A percentile compares a stretch with the other conserved stretches of the same genome.
Evolutionary conservation across 1,140 invertebrate genomes (phyloP).

Genomic region (Leptonema lineaticorne): DNA sequence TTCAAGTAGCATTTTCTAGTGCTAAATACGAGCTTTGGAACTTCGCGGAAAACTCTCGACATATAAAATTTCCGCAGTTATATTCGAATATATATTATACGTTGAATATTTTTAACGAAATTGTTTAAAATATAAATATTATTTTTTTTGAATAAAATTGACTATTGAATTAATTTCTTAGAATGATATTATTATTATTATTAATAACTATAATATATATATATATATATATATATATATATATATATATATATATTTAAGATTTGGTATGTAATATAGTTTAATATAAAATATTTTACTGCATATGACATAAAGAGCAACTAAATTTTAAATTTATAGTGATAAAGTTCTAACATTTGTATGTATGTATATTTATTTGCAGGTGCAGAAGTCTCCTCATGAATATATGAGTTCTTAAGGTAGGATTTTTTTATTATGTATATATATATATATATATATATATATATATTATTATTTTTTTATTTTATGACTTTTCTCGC

Average conservation of each 20-base stretch:
- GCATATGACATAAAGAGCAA: neutral
- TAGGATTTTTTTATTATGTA: neutral
- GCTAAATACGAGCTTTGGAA: neutral
- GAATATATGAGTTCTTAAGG: neutral
- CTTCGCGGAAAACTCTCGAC: slow-evolving; percentile 1
- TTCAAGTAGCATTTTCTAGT: neutral
- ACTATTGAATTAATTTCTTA: no score
- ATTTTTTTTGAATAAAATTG: no score
- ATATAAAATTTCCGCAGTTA: neutral
- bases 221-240: no score
- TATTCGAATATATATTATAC: slow-evolving; percentile 1
- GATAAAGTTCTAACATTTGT: neutral
- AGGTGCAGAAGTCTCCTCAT: neutral
- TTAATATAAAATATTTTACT: no score
- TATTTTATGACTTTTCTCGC: neutral
- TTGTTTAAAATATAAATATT: no score
- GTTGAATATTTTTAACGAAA: no score
- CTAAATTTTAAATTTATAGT: neutral
- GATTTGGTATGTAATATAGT: no score
- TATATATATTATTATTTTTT: no score
- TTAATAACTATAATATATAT: no score
- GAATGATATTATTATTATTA: no score
- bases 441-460: no score
- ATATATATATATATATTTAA: no score
- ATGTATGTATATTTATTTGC: neutral